Conservation (phyloP, 2,797 vertebrate species). For the Ceryle rudis region DNA sequence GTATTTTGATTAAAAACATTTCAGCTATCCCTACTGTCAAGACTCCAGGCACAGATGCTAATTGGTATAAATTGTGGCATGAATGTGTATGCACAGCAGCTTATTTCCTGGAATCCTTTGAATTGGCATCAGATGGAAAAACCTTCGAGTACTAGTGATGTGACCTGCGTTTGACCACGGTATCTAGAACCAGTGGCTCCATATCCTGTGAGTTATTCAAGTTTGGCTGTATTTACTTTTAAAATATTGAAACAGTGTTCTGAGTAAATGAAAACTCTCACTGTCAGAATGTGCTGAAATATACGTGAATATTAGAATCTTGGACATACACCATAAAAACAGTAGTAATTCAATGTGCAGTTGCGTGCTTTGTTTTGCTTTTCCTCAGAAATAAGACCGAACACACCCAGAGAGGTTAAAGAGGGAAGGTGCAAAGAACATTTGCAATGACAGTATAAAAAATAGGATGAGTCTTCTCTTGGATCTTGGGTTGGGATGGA, state of each 20-base stretch:
- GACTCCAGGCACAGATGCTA: not conserved
- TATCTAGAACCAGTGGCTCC: not conserved
- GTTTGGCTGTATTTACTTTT: not conserved
- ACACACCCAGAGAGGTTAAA: not conserved
- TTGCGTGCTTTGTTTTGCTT: not conserved
- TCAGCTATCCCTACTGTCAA: not conserved
- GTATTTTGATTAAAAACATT: slow-evolving; percentile 32
- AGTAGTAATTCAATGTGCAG: not conserved
- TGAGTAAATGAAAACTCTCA: not conserved
- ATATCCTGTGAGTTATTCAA: not conserved
- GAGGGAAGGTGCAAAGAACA: not conserved
- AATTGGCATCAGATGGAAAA: not conserved
- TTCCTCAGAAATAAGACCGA: not conserved
- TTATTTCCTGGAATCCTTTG: slow-evolving; percentile 18
- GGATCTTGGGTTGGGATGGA: not conserved
- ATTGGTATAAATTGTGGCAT: not conserved
- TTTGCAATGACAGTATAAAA: not conserved
- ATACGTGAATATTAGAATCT: not conserved
- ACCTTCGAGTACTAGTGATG: not conserved
- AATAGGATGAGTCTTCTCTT: not conserved
- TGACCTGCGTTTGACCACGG: not conserved
- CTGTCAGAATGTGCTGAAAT: not conserved
- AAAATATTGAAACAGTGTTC: not conserved
- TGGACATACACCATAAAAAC: not conserved
- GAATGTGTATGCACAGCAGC: not conserved